These are phyloP conservation scores for Coptodon bakossiorum DNA, from an alignment of 2,113 vertebrate genomes.

Conservation along the genomic window DNA sequence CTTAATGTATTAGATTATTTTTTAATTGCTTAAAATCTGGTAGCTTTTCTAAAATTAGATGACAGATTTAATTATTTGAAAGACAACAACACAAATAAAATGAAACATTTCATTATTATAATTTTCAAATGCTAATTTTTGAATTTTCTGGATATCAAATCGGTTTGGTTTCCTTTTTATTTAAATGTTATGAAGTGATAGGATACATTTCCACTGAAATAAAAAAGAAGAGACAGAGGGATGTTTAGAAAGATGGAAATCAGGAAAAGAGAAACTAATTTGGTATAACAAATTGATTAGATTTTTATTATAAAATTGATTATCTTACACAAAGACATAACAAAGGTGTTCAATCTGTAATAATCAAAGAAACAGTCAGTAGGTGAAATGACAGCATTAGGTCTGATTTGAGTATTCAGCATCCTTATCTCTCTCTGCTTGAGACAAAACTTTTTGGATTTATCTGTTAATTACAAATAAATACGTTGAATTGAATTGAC, in stretches of 20 bases:
- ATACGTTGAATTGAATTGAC: neutral
- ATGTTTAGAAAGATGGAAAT: neutral
- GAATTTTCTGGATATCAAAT: constrained; percentile 5
- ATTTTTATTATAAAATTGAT: neutral
- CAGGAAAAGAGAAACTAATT: neutral
- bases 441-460: neutral
- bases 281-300: rapidly evolving
- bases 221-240: neutral
- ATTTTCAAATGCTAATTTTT: constrained; percentile 4
- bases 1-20: neutral
- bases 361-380: neutral
- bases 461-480: neutral
- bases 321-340: neutral
- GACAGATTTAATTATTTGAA: constrained; percentile 32
- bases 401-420: neutral
- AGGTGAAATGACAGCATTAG: neutral
- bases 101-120: constrained; percentile 27
- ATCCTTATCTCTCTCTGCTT: neutral
- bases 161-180: neutral
- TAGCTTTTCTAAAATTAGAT: neutral
- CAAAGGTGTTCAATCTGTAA: neutral
- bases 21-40: neutral
- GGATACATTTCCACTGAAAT: neutral
- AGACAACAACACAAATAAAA: constrained; percentile 6
- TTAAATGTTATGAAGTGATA: neutral